Base-by-base conservation (phyloP, 2,113 vertebrate species). In the Suricata suricatta region DNA sequence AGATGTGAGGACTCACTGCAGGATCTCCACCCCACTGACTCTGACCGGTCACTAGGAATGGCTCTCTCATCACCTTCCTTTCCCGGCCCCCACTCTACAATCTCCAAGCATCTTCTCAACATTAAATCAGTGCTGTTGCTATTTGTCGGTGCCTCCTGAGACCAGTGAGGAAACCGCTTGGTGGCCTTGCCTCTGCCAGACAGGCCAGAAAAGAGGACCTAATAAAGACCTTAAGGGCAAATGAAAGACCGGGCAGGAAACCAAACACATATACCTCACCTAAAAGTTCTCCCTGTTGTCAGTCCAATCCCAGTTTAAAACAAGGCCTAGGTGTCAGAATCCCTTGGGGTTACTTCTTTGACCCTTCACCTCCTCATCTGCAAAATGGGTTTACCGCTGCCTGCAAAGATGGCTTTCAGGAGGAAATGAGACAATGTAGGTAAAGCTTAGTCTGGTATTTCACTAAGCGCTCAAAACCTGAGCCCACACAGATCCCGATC, bases 301-400 rank as follows among this genome's bases (percentile, higher is more conserved):
- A 29, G 14, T n/a, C 47, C 80, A 21, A 50, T 1, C 15, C 33
- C 83, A 69, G 29, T 38, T 27, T 38, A 41, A 69, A 90, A 35
- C 25, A 41, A 47, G 68, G 88, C 86, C 50, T 77, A 77, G 66
- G 92, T 27, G 54, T 38, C 90, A 63, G 85, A 96, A 57, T 29
- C 15, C 33, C 54, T 16, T 7, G 54, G n/a, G 76, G 16, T 54
- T 57, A 13, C 68, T 86, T 85, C 92, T 81, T 68, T 31, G 57
- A 44, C 21, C 33, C 86, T 88, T 2, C 2, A 35, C 35, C 33
- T 64, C 66, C 71, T 95, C 64, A 41, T 71, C 50, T 83, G 57
- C 33, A 64, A 44, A 85, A 93, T 31, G 50, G 52, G 82, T 23
- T 19, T 21, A 29, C 1, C 17, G 19, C 33, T 52, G 29, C 29